Base-by-base conservation (phyloP, 1,140 invertebrate genomes). In the Drosophila pachea region DNA sequence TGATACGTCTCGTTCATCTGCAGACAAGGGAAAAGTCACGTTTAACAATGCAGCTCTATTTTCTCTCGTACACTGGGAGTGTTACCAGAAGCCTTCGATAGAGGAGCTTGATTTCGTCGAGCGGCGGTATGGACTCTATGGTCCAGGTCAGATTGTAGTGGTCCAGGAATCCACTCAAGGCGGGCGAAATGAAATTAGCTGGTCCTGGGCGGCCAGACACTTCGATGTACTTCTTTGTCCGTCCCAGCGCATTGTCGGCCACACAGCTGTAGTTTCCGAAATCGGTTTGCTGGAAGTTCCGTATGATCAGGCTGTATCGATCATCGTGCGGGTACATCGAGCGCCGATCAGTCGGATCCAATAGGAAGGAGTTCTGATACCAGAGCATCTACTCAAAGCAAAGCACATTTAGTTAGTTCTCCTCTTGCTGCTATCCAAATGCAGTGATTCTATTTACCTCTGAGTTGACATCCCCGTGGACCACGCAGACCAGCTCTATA, bases 231-330 rank as follows among this genome's bases (percentile, higher is more conserved):
- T 90, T 91, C 74, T 90, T 91, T 16, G 90, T 89, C 49, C 89
- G 82, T 11, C 90, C 90, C 22, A 91, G 65, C 7, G 89, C 88
- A 77, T 91, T 91, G 38, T 91, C 90, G 29, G 90, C 90, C 7
- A 91, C 90, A 68, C 90, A 91, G 62, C 90, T 91, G 66, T 92
- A 92, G 68, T 92, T 92, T 12, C 92, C 92, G 84, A 93, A 93
- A 82, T 93, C 92, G 4, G 90, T 88, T n/a, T 88, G 86, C 56
- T 91, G 91, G 7, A 92, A 91, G 68, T 92, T 91, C 16, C 90
- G 88, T 9, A 93, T 91, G 52, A 90, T 91, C 2, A 93, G 86
- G 2, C 90, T 91, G 65, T 92, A 91, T 68, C 90, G 90, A 74
- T 91, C 91, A 35, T 91, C 91, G 16, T 89, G 77, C n/a, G 90